Conservation (phyloP, 1,140 invertebrate species). For the Scaptodrosophila lebanonensis region DNA sequence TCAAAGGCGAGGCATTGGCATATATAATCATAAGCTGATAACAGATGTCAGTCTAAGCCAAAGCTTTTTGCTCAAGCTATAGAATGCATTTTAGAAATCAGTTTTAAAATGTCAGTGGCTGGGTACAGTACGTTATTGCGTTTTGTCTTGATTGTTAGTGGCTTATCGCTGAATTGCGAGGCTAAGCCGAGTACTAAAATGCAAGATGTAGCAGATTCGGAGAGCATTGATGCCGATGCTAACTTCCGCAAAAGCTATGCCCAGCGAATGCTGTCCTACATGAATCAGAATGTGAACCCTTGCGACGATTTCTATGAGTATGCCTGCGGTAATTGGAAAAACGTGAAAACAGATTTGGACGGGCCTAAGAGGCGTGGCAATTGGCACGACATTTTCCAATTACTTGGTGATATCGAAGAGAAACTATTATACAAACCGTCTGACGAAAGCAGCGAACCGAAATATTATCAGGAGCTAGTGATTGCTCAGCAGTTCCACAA, state of each 20-base stretch:
- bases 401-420: slow-evolving; percentile 36
- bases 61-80: too few relatives aligned
- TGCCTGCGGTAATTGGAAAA: slow-evolving; percentile 81
- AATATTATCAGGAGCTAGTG: slow-evolving; percentile 37
- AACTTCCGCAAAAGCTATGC: slow-evolving; percentile 76
- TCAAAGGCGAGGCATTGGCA: too few relatives aligned
- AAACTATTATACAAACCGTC: slow-evolving; percentile 29
- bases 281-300: slow-evolving; percentile 81
- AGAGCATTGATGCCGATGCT: slow-evolving; percentile 9
- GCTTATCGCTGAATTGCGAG: too few relatives aligned
- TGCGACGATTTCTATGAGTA: slow-evolving; percentile 86
- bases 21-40: too few relatives aligned
- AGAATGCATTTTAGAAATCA: too few relatives aligned
- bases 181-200: too few relatives aligned
- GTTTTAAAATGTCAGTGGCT: too few relatives aligned
- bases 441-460: slow-evolving; percentile 28
- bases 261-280: slow-evolving; percentile 76
- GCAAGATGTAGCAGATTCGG: too few relatives aligned
- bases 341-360: slow-evolving; percentile 32
- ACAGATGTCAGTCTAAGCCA: too few relatives aligned
- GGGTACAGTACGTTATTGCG: too few relatives aligned
- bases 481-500: slow-evolving; percentile 61
- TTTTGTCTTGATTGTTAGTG: too few relatives aligned
- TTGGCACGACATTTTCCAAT: slow-evolving; percentile 55
- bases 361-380: slow-evolving; percentile 45